Conservation (phyloP, 1,140 invertebrate species). For the Drosophila teissieri region DNA sequence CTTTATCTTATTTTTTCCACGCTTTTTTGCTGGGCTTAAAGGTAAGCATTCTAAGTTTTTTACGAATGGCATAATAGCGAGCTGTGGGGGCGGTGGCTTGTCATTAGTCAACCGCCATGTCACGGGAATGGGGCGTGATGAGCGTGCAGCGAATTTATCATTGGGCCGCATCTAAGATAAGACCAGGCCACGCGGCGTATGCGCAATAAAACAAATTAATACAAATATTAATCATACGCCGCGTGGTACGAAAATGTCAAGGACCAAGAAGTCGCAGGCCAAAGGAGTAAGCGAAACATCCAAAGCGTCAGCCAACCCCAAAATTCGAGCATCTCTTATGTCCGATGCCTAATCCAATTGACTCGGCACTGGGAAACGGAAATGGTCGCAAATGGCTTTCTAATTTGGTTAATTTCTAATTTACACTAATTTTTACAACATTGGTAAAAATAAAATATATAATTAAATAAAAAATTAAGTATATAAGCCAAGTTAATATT, state of each 20-base stretch:
- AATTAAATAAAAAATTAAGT: background rate
- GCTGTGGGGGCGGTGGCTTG: slow-evolving; percentile 9
- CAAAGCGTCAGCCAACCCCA: slow-evolving; percentile 22
- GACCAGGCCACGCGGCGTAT: slow-evolving; percentile 35
- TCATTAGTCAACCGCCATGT: slow-evolving; percentile 61
- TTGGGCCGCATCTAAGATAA: slow-evolving; percentile 41
- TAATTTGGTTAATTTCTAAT: background rate
- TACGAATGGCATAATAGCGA: no score
- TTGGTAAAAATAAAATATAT: background rate
- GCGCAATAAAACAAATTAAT: slow-evolving; percentile 65
- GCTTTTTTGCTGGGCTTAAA: slow-evolving; percentile 17
- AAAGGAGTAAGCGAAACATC: slow-evolving; percentile 9
- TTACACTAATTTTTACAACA: background rate
- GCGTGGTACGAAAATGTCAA: slow-evolving; percentile 38
- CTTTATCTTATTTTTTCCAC: slow-evolving; percentile 4
- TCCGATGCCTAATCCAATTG: slow-evolving; percentile 13
- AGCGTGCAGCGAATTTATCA: slow-evolving; percentile 59
- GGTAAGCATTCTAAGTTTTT: slow-evolving; percentile 36
- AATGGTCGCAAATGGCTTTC: slow-evolving; percentile 45
- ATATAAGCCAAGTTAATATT: no score
- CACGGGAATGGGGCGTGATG: slow-evolving; percentile 33
- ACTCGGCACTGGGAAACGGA: slow-evolving; percentile 25
- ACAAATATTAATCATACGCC: slow-evolving; percentile 67
- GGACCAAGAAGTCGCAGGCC: slow-evolving; percentile 6
- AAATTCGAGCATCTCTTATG: slow-evolving; percentile 17